phyloP scores from a whole-genome alignment of 2,888 invertebrate genomes.

The Tenodera sinensis region DNA sequence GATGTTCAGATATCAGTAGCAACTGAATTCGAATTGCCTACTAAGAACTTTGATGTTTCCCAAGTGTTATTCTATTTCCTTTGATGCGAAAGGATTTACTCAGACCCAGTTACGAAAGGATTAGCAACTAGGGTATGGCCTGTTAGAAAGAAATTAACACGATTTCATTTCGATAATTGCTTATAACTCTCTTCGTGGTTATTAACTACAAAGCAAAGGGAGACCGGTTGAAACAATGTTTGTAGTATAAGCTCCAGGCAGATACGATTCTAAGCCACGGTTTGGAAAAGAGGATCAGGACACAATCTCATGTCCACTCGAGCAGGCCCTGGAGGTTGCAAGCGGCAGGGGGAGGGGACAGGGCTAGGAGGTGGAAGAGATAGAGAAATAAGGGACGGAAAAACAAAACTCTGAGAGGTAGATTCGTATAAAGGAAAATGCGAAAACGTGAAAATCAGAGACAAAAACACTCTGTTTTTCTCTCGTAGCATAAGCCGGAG shows the following conservation, averaged over 20 bases:
- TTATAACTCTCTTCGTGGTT: background rate
- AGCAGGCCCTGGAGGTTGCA: background rate
- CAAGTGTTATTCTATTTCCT: background rate
- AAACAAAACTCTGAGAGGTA: background rate
- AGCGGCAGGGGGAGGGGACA: too few species aligned
- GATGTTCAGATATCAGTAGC: background rate
- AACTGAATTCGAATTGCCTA: too few species aligned
- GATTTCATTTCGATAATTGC: background rate
- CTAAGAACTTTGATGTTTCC: background rate
- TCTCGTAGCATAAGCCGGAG: background rate
- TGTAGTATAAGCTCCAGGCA: background rate
- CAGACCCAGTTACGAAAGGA: background rate
- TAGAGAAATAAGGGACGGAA: background rate
- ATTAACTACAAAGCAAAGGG: background rate
- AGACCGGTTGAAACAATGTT: background rate
- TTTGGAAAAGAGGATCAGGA: background rate
- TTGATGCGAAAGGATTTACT: background rate
- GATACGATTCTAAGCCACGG: background rate
- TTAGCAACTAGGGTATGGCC: background rate
- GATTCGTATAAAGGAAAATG: background rate
- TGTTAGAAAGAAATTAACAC: background rate
- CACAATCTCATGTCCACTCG: background rate
- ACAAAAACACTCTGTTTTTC: background rate
- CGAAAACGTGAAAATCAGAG: background rate
- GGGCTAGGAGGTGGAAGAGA: background rate